phyloP scores from a whole-genome alignment of 2,113 vertebrate genomes.

The Bufo gargarizans region DNA sequence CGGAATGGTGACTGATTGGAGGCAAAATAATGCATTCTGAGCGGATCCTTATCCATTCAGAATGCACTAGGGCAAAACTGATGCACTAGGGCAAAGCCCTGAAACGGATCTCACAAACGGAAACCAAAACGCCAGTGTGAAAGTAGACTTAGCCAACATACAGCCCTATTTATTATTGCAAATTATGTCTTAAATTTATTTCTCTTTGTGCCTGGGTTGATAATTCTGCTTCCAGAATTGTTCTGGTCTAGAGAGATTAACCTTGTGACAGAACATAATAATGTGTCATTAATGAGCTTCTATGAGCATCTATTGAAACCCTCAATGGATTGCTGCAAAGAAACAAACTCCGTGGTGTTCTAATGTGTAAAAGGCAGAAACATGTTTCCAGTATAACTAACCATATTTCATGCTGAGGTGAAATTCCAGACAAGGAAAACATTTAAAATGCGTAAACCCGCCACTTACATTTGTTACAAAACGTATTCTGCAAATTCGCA shows the following conservation, averaged over 20 bases:
- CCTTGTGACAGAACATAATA: slow-evolving; percentile 14
- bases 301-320: slow-evolving; percentile 12
- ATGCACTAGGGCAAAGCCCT: too few species aligned
- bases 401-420: not conserved
- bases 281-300: slow-evolving; percentile 32
- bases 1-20: too few species aligned
- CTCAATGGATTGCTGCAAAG: not conserved
- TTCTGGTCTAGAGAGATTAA: slow-evolving; percentile 12
- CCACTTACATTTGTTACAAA: not conserved
- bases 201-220: not conserved
- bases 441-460: slow-evolving; percentile 7
- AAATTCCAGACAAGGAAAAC: not conserved
- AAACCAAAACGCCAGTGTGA: too few species aligned
- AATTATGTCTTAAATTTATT: not conserved
- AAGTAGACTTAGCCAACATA: too few species aligned
- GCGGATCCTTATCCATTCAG: too few species aligned
- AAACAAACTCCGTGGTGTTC: not conserved
- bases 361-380: slow-evolving; percentile 16
- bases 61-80: too few species aligned
- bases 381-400: slow-evolving; percentile 24
- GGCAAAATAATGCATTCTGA: too few species aligned
- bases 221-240: not conserved
- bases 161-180: not conserved
- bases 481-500: not conserved
- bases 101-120: too few species aligned